These are phyloP conservation scores for Menidia beryllina DNA, from an alignment of 2,113 vertebrate species.

Conservation along the genomic window DNA sequence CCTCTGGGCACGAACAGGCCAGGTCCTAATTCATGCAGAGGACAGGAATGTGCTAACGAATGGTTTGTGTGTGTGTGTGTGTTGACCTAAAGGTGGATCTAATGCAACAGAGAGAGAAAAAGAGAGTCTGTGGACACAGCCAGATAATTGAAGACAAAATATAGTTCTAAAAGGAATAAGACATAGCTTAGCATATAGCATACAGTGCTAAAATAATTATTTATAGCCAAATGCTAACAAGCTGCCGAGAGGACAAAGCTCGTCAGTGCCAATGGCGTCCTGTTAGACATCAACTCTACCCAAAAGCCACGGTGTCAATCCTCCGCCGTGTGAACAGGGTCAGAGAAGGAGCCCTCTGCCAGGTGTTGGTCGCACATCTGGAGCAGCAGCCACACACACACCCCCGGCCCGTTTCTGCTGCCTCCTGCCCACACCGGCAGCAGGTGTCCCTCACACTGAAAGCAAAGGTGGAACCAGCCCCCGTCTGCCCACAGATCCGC, in stretches of 20 bases:
- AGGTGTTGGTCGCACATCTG: constrained; percentile 3
- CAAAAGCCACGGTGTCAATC: constrained; percentile 66
- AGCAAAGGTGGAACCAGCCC: constrained; percentile 6
- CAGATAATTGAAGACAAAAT: too few species aligned
- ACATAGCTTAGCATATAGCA: too few species aligned
- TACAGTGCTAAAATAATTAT: too few species aligned
- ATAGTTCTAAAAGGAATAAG: too few species aligned
- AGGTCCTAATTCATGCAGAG: too few species aligned
- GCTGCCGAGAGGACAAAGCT: constrained; percentile 54
- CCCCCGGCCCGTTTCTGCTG: neutral
- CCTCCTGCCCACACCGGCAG: constrained; percentile 11
- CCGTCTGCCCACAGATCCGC: neutral
- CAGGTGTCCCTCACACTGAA: constrained; percentile 39
- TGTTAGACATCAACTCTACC: constrained; percentile 62
- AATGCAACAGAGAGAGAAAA: too few species aligned
- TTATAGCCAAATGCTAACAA: constrained; percentile 45
- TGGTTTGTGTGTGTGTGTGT: too few species aligned
- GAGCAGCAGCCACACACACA: neutral
- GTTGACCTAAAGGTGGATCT: too few species aligned
- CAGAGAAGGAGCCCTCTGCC: constrained; percentile 19
- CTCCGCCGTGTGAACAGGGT: constrained; percentile 27
- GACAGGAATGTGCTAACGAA: too few species aligned
- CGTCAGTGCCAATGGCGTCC: constrained; percentile 62
- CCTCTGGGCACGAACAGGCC: too few species aligned
- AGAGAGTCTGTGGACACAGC: too few species aligned